Conservation (phyloP, 1,140 invertebrate species). For the Drosophila nigromelanica region DNA sequence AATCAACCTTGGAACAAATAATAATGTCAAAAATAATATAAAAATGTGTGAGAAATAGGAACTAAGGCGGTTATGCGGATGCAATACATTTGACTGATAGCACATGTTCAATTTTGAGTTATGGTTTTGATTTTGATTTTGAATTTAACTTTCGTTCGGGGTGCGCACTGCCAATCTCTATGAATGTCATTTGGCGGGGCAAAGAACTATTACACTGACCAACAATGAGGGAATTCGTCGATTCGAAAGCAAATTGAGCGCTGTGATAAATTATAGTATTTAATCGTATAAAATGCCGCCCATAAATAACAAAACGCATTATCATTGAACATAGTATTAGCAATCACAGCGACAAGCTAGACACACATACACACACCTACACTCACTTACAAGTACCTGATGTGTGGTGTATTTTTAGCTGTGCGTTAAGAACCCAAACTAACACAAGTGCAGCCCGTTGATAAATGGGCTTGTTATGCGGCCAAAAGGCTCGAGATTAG, state of each 20-base stretch:
- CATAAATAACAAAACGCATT: slow-evolving; percentile 77
- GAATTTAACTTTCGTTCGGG: background rate
- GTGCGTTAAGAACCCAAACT: slow-evolving; percentile 64
- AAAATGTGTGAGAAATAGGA: background rate
- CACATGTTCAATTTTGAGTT: background rate
- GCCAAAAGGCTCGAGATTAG: slow-evolving; percentile 64
- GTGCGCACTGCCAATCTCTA: background rate
- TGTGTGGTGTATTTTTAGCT: slow-evolving; percentile 68
- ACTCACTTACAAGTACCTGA: slow-evolving; percentile 29
- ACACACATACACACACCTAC: slow-evolving; percentile 33
- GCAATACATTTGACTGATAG: slow-evolving; percentile 18
- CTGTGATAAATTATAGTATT: slow-evolving; percentile 71
- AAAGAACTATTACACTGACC: slow-evolving; percentile 20
- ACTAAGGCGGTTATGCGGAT: background rate
- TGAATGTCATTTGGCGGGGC: background rate
- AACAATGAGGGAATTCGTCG: slow-evolving; percentile 18
- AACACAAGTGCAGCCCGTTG: slow-evolving; percentile 62
- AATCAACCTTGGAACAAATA: too few species aligned
- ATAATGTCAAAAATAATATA: too few species aligned
- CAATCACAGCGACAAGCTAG: slow-evolving; percentile 62
- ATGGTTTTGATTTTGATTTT: slow-evolving; percentile 3
- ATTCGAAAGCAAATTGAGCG: slow-evolving; percentile 22
- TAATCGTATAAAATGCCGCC: slow-evolving; percentile 72
- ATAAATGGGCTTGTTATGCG: slow-evolving; percentile 72
- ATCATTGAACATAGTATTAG: slow-evolving; percentile 74